Evolutionary conservation across 1,140 invertebrate genomes (phyloP).

Genomic region (Eumaeus atala): DNA sequence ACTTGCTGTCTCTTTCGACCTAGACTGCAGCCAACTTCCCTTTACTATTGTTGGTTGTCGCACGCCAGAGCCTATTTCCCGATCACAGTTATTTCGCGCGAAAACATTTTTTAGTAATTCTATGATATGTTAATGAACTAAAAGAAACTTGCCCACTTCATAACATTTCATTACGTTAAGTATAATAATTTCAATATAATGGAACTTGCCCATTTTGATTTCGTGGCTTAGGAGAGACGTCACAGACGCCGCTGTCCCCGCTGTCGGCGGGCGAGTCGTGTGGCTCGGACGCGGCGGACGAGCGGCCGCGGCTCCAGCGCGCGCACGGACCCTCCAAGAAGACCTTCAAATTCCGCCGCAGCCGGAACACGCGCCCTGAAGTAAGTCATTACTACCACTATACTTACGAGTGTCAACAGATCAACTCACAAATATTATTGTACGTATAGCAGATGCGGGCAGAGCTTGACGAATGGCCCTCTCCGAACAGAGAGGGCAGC

Average conservation of each 20-base stretch:
- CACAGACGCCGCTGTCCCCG: slow-evolving; percentile 83
- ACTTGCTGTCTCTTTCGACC: too few relatives aligned
- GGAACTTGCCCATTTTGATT: neutral
- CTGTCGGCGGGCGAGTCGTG: slow-evolving; percentile 75
- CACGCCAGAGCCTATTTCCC: too few relatives aligned
- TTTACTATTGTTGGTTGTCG: too few relatives aligned
- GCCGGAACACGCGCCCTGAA: slow-evolving; percentile 75
- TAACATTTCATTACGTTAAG: too few relatives aligned
- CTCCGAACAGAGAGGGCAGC: slow-evolving; percentile 45
- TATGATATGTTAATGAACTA: too few relatives aligned
- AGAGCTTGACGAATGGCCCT: slow-evolving; percentile 69
- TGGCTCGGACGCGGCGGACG: slow-evolving; percentile 37
- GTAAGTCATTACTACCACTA: too few relatives aligned
- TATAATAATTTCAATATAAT: too few relatives aligned
- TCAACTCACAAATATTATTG: neutral
- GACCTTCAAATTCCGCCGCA: slow-evolving; percentile 91
- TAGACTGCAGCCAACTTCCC: too few relatives aligned
- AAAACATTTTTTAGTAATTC: too few relatives aligned
- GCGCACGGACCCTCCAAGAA: slow-evolving; percentile 95
- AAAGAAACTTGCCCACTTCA: too few relatives aligned
- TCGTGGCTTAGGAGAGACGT: slow-evolving; percentile 77
- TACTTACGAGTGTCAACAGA: neutral
- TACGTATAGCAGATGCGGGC: slow-evolving; percentile 30
- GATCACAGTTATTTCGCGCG: too few relatives aligned
- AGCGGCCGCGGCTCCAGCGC: slow-evolving; percentile 88